Conservation (phyloP, 1,140 invertebrate genomes). For the Drosophila arawakana region DNA sequence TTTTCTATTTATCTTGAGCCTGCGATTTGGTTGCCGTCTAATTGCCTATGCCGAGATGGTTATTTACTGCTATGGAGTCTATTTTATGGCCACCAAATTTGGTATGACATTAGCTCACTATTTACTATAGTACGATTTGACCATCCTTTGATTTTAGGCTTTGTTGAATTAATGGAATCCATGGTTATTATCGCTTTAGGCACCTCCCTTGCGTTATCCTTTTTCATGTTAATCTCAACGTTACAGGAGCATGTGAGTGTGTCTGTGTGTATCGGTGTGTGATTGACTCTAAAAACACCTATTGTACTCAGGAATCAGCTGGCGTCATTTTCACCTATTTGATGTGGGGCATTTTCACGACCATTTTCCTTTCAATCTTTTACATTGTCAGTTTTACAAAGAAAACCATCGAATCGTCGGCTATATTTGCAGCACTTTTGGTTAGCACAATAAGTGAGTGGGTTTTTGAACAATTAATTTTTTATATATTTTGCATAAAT, state of each 20-base stretch:
- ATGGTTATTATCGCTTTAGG: constrained; percentile 23
- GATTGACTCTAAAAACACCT: background rate
- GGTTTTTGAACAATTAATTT: background rate
- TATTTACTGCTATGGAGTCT: constrained; percentile 4
- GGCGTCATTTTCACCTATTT: constrained; percentile 43
- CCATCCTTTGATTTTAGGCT: constrained; percentile 15
- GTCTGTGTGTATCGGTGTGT: background rate
- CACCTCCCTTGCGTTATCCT: constrained; percentile 5
- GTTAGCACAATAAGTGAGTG: constrained; percentile 25
- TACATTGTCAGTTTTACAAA: background rate
- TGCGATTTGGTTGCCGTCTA: constrained; percentile 28
- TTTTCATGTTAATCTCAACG: constrained; percentile 29
- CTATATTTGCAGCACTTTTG: background rate
- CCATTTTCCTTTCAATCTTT: constrained; percentile 2
- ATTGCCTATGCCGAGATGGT: constrained; percentile 20
- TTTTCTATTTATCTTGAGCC: constrained; percentile 26
- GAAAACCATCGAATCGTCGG: background rate
- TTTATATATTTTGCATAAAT: constrained; percentile 4
- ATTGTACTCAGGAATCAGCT: constrained; percentile 31
- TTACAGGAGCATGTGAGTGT: constrained; percentile 33
- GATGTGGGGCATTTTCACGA: constrained; percentile 29
- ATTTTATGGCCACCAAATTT: background rate
- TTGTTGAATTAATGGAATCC: constrained; percentile 9
- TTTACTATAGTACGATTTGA: background rate
- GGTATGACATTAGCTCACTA: background rate